These are phyloP conservation scores for Siphamia tubifer DNA, from an alignment of 2,113 vertebrate species.

Conservation along the genomic window DNA sequence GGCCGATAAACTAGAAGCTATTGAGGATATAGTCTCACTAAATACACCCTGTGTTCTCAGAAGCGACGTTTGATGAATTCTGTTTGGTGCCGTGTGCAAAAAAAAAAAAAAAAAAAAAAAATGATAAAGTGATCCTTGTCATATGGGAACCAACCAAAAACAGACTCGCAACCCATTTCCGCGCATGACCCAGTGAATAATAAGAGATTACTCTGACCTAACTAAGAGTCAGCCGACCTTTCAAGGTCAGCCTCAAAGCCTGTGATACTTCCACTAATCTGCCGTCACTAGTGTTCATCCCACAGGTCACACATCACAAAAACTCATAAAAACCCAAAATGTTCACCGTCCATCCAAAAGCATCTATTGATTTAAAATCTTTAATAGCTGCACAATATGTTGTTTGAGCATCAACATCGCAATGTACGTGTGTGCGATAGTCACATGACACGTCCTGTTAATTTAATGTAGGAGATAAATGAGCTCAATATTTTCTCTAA, in stretches of 20 bases:
- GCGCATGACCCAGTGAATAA: conserved; percentile 46
- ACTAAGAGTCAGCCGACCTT: conserved; percentile 27
- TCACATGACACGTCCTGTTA: too few relatives aligned
- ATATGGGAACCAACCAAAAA: conserved; percentile 45
- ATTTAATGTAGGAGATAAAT: too few relatives aligned
- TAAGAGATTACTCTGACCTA: conserved; percentile 42
- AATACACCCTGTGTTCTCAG: neutral
- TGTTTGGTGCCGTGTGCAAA: conserved; percentile 12
- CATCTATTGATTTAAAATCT: too few relatives aligned
- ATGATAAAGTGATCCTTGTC: conserved; percentile 40
- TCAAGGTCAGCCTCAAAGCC: conserved; percentile 41
- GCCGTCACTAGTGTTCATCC: neutral
- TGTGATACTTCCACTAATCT: neutral
- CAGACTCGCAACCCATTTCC: conserved; percentile 40
- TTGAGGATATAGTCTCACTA: conserved; percentile 7
- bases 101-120: too few relatives aligned
- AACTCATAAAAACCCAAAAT: too few relatives aligned
- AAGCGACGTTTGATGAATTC: conserved; percentile 40
- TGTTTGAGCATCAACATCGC: too few relatives aligned
- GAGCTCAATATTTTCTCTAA: too few relatives aligned
- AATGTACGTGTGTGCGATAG: too few relatives aligned
- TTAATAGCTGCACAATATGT: too few relatives aligned
- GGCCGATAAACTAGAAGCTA: conserved; percentile 38
- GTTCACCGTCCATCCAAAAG: too few relatives aligned
- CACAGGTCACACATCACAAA: neutral